phyloP scores from a whole-genome alignment of 2,888 invertebrate genomes.

The Nycteola revayana region DNA sequence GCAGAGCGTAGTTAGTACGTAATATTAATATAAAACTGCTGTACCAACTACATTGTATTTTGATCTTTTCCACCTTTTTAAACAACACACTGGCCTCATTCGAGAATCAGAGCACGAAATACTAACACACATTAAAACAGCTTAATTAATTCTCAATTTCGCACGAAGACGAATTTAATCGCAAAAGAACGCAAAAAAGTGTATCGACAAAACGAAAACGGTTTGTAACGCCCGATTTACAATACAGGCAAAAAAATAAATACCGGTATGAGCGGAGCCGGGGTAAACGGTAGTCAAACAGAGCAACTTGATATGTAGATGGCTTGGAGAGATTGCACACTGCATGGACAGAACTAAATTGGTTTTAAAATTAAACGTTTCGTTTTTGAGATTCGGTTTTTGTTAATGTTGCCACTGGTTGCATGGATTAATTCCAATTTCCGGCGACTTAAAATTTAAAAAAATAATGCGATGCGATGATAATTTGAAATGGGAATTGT shows the following conservation, averaged over 20 bases:
- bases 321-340: slow-evolving; percentile 55
- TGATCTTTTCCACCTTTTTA: too few species aligned
- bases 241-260: slow-evolving; percentile 45
- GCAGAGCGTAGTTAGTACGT: too few species aligned
- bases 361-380: slow-evolving; percentile 33
- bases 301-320: slow-evolving; percentile 66
- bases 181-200: slow-evolving; percentile 34
- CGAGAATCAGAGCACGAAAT: slow-evolving; percentile 2
- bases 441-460: too few species aligned
- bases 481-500: too few species aligned
- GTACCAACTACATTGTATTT: too few species aligned
- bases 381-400: not conserved
- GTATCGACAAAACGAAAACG: slow-evolving; percentile 36
- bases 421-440: too few species aligned
- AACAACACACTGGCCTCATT: too few species aligned
- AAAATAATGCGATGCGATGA: too few species aligned
- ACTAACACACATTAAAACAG: slow-evolving; percentile 17
- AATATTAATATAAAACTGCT: too few species aligned
- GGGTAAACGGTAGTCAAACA: slow-evolving; percentile 65
- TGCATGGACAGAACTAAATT: slow-evolving; percentile 35
- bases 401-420: not conserved
- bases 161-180: slow-evolving; percentile 35
- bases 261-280: slow-evolving; percentile 37
- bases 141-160: slow-evolving; percentile 65
- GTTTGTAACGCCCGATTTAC: slow-evolving; percentile 58